Base-by-base conservation (phyloP, 1,140 invertebrate genomes). In the Hylaeus volcanicus region DNA sequence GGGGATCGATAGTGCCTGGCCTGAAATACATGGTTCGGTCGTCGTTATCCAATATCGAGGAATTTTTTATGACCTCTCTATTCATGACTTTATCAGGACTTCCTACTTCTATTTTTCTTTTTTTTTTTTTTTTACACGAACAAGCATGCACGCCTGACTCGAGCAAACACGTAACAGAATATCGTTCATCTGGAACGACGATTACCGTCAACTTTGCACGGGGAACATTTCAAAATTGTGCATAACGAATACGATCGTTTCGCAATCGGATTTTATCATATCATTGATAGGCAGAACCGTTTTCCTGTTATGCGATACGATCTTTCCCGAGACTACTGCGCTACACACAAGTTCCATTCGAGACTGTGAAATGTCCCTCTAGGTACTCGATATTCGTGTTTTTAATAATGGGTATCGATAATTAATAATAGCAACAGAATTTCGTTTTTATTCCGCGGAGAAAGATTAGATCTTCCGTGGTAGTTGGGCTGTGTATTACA, bases 1-100 rank as follows among this genome's bases (percentile, higher is more conserved):
- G 6, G 26, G 71, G 77, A 83, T 83, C 78, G 71, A 83, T 83
- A 63, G 51, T 80, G 77, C 72, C 53, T 68, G 53, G 77, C 72
- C 43, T 61, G 53, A 80, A 71, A 70, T 60, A 65, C 58, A 74
- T 43, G 77, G 37, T 15, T 43, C 61, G 37, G 53, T 48, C 43
- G 41, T 56, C 69, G 64, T 79, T 74, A 58, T 48, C 77, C 74
- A 48, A 37, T 55, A 51, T 70, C 56, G 63, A 79, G 81, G 53
- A 80, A 74, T 80, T 80, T 83, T 83, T 80, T 73, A 79, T 78
- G 43, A 61, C 39, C 26, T 26, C 69, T 73, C 48, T 79, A 65
- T 79, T 73, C 48, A n/a, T 41, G 70, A 74, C 71, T 82, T 82
- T 71, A 78, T 82, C 74, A 39, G 43, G 37, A 8, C 11, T 51